Conservation (phyloP, 1,140 invertebrate species). For the Argopecten irradians region DNA sequence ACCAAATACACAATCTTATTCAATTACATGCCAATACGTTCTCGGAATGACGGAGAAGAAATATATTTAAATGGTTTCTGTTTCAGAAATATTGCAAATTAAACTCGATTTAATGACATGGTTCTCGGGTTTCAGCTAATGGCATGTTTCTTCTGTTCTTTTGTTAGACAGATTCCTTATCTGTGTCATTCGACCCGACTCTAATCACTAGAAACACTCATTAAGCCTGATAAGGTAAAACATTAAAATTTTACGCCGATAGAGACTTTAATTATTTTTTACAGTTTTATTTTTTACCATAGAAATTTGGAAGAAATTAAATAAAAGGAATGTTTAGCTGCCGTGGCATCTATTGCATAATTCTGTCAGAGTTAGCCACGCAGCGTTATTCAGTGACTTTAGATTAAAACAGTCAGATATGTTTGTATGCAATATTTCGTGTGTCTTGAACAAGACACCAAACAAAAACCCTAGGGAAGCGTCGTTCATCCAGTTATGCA, state of each 20-base stretch:
- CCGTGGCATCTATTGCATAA: neutral
- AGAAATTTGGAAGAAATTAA: neutral
- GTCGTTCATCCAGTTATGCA: neutral
- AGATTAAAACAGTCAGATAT: neutral
- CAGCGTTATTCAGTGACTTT: neutral
- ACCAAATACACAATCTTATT: neutral
- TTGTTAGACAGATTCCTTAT: neutral
- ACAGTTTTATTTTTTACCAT: neutral
- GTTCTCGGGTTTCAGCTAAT: neutral
- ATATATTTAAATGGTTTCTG: neutral
- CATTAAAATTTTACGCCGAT: neutral
- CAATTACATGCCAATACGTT: neutral
- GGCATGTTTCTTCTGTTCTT: neutral
- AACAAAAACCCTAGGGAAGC: neutral
- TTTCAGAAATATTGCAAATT: neutral
- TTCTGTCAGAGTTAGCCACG: neutral
- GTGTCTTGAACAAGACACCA: neutral
- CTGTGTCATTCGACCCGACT: neutral
- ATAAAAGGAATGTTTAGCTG: neutral
- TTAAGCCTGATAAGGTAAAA: neutral
- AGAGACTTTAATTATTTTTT: neutral
- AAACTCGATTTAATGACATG: neutral
- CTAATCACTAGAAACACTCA: neutral
- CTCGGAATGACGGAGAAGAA: neutral
- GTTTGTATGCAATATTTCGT: neutral